Base-by-base conservation (phyloP, 64 coral and sea anemone species). In the Stichodactyla mertensii region DNA sequence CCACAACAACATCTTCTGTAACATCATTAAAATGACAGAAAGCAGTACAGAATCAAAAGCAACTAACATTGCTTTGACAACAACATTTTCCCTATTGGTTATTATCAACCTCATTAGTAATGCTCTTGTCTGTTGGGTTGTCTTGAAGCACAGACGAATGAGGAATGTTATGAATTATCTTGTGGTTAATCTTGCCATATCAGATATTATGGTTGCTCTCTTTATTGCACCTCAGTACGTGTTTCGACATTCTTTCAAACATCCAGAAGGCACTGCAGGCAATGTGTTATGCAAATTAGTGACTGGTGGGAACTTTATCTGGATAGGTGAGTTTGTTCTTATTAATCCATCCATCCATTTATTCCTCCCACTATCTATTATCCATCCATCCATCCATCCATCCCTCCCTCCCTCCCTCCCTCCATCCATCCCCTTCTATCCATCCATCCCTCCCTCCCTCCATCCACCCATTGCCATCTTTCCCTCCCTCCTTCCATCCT, bases 281-380 rank as follows among this genome's bases (percentile, higher is more conserved):
- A 86, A 94, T 51, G 77, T 77, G 18, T 15, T 94, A 10, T 94
- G 92, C 59, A 94, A 64, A 55, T 87, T 90, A n/a, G 31, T 94
- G 2, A 94, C 92, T 71, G 92, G 88, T 2, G 92, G 92, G 2
- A 94, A 91, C 54, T 80, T 94, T 18, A 83, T 94, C 57, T 90
- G 92, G 92, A 83, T 62, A 7, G 88, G 88, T 85, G 57, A 12
- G 83, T 31, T 58, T 13, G 11, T 74, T 1, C 11, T 26, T 26
- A 13, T 74, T 74, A 7, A 58, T 10, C 62, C 62, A 66, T n/a
- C 0, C 62, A n/a, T 66, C 18, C 18, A 66, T 66, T 4, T 6
- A 66, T n/a, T n/a, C 4, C 4, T n/a, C 62, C 62, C 19, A 7
- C 18, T 13, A 23, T 22, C 62, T 6, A 45, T 45, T 45, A 66